Evolutionary conservation across 2,113 vertebrate species (phyloP).

Genomic region (Phalacrocorax pelagicus): DNA sequence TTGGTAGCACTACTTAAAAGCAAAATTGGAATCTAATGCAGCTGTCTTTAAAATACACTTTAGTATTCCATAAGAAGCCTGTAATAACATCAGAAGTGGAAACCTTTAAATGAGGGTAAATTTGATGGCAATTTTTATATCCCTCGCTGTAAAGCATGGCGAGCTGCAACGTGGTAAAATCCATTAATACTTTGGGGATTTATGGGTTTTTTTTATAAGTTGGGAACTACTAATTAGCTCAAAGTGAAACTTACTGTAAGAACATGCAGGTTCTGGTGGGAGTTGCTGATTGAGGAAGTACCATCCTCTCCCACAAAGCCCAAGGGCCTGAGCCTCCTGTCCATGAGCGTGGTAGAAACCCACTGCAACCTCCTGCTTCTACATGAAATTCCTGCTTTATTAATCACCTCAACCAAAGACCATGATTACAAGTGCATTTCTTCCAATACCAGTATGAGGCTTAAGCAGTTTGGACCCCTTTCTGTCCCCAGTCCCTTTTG

Average conservation of each 20-base stretch:
- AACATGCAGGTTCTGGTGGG: neutral
- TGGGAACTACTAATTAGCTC: neutral
- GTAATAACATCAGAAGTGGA: conserved; percentile 7
- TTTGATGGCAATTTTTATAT: neutral
- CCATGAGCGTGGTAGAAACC: neutral
- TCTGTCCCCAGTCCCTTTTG: neutral
- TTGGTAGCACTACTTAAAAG: conserved; percentile 38
- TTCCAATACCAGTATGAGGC: neutral
- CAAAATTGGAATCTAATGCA: neutral
- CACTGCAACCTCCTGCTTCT: neutral
- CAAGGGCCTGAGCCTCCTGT: neutral
- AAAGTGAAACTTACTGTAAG: neutral
- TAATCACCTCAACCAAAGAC: neutral
- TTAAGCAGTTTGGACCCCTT: neutral
- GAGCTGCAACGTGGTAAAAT: neutral
- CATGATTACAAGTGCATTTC: neutral
- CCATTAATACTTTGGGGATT: neutral
- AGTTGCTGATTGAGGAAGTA: neutral
- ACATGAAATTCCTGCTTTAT: neutral
- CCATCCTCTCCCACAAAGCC: neutral
- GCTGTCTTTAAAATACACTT: conserved; percentile 18
- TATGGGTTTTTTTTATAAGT: neutral
- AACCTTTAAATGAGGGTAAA: neutral
- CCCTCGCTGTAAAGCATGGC: neutral
- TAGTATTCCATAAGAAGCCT: neutral